Evolutionary conservation across 2,888 invertebrate species (phyloP), one percentile per base, ranked within the genome.

Genomic region (Stramonita haemastoma): DNA sequence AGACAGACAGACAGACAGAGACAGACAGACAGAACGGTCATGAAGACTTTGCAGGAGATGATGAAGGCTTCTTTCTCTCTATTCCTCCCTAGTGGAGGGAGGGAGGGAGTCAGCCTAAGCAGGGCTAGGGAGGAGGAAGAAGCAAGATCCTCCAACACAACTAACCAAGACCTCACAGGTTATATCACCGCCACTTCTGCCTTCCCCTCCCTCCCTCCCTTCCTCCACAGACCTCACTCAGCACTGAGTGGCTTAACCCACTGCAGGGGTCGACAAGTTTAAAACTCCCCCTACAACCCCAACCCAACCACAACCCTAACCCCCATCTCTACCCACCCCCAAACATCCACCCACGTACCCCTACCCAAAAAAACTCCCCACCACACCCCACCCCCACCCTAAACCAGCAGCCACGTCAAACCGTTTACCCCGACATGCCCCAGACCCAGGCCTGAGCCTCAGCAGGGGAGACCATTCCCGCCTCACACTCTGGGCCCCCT

Each of bases 381-480:
- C 79, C n/a, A 34, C 32, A 34, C 5, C 79, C 79, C 32, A 11
- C 22, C 15, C 1, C 0, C 36, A 26, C 46, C 36, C 36, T 46
- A 5, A 4, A 22, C 83, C 6, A 29, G 57, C 84, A 29, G 15
- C 29, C 84, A 83, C 84, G 46, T 84, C 84, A 84, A n/a, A 84
- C 29, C 57, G 57, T 17, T 56, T 84, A 57, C 57, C 29, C 84
- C 57, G 36, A 84, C 57, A 84, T 84, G 56, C 29, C 57, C 84
- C 84, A 84, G 84, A 84, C 29, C 29, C 46, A 15, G 29, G 17
- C 11, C 17, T n/a, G 56, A 13, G 11, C 29, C 36, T 22, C 84
- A 57, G 84, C 84, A 84, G 84, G 84, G 84, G 29, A 57, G 84
- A 26, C 84, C 84, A 84, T 84, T 84, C 84, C 84, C 84, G 84